A percentile compares a stretch with the other conserved stretches of the same genome.
Evolutionary conservation across 2,113 vertebrate genomes (phyloP).

Genomic region (Toxostoma redivivum): DNA sequence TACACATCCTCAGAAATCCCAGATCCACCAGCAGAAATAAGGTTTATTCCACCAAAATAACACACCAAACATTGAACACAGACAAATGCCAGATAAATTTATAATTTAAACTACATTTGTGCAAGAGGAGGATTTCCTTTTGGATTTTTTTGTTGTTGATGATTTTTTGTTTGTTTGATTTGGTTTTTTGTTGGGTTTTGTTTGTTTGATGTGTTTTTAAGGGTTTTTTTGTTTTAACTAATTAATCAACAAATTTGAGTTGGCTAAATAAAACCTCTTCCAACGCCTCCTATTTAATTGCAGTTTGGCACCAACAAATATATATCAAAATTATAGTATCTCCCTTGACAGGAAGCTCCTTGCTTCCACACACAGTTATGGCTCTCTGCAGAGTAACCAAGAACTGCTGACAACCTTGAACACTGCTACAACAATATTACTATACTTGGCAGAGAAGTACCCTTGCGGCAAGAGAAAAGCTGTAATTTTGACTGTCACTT

Average conservation of each 20-base stretch:
- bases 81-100: neutral
- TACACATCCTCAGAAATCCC: neutral
- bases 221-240: constrained; percentile 55
- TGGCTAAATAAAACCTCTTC: constrained; percentile 77
- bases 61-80: neutral
- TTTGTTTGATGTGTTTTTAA: neutral
- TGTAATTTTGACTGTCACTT: constrained; percentile 91
- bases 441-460: constrained; percentile 82
- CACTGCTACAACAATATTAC: constrained; percentile 86
- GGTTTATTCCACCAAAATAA: neutral
- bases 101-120: neutral
- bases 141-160: neutral
- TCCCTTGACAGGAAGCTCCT: constrained; percentile 85
- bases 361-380: constrained; percentile 83
- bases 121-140: neutral
- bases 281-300: constrained; percentile 80
- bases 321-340: constrained; percentile 87
- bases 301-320: constrained; percentile 86
- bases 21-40: neutral
- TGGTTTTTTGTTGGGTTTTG: neutral
- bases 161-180: rapidly evolving
- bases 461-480: constrained; percentile 82
- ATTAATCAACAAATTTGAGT: constrained; percentile 78
- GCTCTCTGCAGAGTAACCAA: constrained; percentile 84
- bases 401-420: constrained; percentile 89